Evolutionary conservation across 1,140 invertebrate species (phyloP), one percentile per base, ranked within the genome.

Genomic region (Neodiprion lecontei): DNA sequence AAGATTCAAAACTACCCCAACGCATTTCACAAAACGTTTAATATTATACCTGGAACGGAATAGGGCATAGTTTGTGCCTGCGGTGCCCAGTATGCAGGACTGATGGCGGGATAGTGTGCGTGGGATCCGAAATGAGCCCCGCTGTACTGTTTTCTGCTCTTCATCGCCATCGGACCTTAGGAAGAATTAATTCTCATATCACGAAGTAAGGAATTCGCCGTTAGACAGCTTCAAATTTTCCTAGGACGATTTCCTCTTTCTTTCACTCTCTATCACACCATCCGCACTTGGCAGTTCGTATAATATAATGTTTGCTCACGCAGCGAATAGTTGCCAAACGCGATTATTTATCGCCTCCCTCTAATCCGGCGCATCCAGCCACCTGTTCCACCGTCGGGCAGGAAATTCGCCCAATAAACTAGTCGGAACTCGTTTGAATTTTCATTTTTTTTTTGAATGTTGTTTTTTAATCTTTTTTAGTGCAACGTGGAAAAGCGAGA

Each of bases 31-130:
- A 68, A 14, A n/a, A 72, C 83, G 21, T 40, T 40, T 40, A 40
- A 40, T 40, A 61, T 61, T 68, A 73, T 91, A 95, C 94, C 94
- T 94, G 94, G 94, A 83, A 94, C 89, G 79, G 93, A 90, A 87
- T 95, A 94, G 80, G 93, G 93, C 79, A 91, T 92, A 79, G 92
- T 92, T 87, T 92, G 91, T 72, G 92, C 90, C 79, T 93, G 92
- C 76, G 93, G 93, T 80, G 93, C 91, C 94, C 94, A 95, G 86
- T 95, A 95, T 82, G 93, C 92, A 82, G 93, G 92, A 88, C 92
- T 94, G 89, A 95, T 95, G 76, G 93, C 91, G 80, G 93, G 93
- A 89, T 94, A 95, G 83, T 89, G 89, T 72, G 78, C 73, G 75
- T 82, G 82, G 48, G 78, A 77, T 75, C 74, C 76, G 67, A 83